Percentiles rank a stretch among this genome's conserved stretches.
phyloP scores from a whole-genome alignment of 2,888 invertebrate species.

The Habrosyne pyritoides region DNA sequence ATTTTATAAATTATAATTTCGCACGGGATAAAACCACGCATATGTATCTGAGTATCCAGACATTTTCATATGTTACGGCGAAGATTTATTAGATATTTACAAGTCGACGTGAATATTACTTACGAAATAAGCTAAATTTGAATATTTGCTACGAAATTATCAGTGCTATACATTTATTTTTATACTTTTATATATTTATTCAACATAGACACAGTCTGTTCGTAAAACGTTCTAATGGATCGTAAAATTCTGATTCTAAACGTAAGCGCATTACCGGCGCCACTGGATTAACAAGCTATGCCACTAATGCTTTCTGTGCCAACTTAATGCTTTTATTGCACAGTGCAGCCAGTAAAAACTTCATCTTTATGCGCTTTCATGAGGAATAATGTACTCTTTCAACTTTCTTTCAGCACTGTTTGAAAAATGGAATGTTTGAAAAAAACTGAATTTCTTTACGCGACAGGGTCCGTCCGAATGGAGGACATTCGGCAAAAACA shows the following conservation, averaged over 20 bases:
- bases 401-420: background rate
- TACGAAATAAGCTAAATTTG: background rate
- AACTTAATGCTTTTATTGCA: slow-evolving; percentile 29
- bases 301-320: slow-evolving; percentile 27
- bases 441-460: too few species aligned
- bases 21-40: background rate
- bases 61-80: background rate
- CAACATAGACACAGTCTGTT: background rate
- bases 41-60: background rate
- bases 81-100: background rate
- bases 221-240: background rate
- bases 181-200: background rate
- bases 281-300: slow-evolving; percentile 31
- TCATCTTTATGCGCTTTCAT: background rate
- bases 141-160: background rate
- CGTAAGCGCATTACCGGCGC: slow-evolving; percentile 33
- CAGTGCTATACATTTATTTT: background rate
- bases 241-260: slow-evolving; percentile 15
- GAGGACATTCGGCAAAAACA: too few species aligned
- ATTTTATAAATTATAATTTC: background rate
- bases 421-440: too few species aligned
- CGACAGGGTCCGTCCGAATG: too few species aligned
- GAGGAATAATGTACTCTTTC: too few species aligned
- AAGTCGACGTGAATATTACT: background rate
- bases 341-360: background rate